Base-by-base conservation (phyloP, 2,113 vertebrate species). In the Pogonocichla stellata region DNA sequence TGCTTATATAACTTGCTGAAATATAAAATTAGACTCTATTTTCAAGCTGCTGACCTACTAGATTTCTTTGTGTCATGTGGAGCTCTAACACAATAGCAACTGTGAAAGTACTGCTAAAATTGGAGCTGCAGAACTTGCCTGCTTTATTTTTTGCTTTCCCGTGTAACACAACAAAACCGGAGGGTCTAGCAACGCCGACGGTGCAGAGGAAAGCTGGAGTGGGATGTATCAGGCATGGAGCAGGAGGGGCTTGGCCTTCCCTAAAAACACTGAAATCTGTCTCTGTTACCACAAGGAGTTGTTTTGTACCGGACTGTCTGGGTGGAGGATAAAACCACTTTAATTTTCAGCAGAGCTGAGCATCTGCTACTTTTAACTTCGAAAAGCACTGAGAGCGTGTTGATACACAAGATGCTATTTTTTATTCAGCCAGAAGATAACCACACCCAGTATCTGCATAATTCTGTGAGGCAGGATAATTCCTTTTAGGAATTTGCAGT, bases 11-110 rank as follows among this genome's bases (percentile, higher is more conserved):
- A 96, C 80, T 92, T 80, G 87, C 91, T 34, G 48, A 93, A 95
- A 93, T 96, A 94, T 95, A 98, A 98, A 98, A 98, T 98, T 97
- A 98, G 97, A 91, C 92, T 93, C 88, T 90, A 61, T 95, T 96
- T 96, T 90, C 95, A 86, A 96, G 92, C 96, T 91, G 87, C 95
- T 97, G 97, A 96, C 96, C 95, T 96, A 93, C 96, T 95, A 92
- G 86, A 95, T 91, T 96, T 94, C 91, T 88, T 94, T 97, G 95
- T 98, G 95, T 97, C 97, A 97, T 96, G 82, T 72, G 80, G 85
- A 90, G 86, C 69, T 87, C 82, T 95, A 93, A 92, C 93, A 97
- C 92, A 98, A 97, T 86, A 79, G 96, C 66, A 96, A 85, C 87
- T 97, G 92, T 91, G 95, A 97, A 95, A 95, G 94, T 72, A 53